Evolutionary conservation across 2,797 vertebrate genomes (phyloP).

Genomic region (Molossus alvarezi): DNA sequence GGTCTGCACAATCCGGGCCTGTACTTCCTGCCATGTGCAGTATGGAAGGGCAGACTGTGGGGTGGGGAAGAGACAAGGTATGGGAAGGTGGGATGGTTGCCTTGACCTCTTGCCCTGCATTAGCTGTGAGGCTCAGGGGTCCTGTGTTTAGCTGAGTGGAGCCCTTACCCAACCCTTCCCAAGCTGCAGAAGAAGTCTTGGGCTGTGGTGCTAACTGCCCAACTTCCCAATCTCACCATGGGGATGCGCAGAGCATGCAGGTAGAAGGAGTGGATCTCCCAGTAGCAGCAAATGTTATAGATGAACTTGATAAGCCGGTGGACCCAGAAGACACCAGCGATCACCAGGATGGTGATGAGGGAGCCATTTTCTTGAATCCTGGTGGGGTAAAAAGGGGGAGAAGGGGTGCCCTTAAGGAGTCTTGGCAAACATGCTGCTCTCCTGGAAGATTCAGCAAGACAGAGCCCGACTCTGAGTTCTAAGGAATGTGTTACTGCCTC

Average conservation of each 20-base stretch:
- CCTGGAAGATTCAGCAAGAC: background rate
- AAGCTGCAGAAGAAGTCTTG: background rate
- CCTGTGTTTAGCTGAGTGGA: background rate
- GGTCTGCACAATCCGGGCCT: slow-evolving; percentile 98
- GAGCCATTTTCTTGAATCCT: slow-evolving; percentile 97
- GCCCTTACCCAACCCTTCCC: background rate
- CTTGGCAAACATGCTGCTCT: background rate
- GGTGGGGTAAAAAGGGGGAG: slow-evolving; percentile 66
- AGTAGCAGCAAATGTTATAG: slow-evolving; percentile 99
- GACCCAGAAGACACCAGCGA: slow-evolving; percentile 98
- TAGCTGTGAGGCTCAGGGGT: background rate
- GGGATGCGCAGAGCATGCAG: slow-evolving; percentile 97
- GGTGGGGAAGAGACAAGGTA: background rate
- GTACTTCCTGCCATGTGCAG: slow-evolving; percentile 99
- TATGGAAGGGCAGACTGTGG: slow-evolving; percentile 95
- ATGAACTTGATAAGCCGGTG: slow-evolving; percentile 98
- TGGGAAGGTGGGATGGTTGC: background rate
- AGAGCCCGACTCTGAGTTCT: background rate
- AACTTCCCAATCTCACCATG: slow-evolving; percentile 92
- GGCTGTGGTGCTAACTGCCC: accelerated
- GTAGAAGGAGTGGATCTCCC: slow-evolving; percentile 99
- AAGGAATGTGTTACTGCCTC: background rate
- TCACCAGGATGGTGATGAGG: slow-evolving; percentile 96
- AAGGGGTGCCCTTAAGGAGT: background rate
- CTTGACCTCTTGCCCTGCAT: background rate